Conservation (phyloP, 35 echinoderm and acorn worm species). For the Patiria miniata region DNA sequence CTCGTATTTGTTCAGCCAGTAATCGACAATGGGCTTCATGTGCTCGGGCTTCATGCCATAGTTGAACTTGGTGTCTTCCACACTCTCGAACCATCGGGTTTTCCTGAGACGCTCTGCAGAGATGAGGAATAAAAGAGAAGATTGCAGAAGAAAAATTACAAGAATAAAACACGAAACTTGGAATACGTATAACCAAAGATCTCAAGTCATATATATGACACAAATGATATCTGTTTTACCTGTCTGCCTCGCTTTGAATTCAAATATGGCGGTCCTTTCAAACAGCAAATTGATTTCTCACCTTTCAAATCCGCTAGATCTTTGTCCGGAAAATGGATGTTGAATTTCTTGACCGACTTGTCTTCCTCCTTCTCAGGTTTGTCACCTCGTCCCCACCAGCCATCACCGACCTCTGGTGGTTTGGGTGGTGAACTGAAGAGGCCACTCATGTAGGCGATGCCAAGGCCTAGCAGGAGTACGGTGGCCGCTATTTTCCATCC, state of each 20-base stretch:
- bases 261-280: too few relatives aligned
- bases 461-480: constrained; percentile 9
- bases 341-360: constrained; percentile 58
- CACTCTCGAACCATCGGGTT: constrained; percentile 69
- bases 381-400: constrained; percentile 66
- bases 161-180: too few relatives aligned
- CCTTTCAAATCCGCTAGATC: constrained; percentile 56
- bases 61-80: constrained; percentile 66
- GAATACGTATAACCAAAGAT: too few relatives aligned
- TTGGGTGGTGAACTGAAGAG: not conserved
- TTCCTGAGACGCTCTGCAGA: constrained; percentile 35
- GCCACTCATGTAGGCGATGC: constrained; percentile 14
- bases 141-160: too few relatives aligned
- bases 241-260: too few relatives aligned
- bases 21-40: constrained; percentile 70
- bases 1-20: constrained; percentile 84
- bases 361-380: constrained; percentile 27
- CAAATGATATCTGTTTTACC: too few relatives aligned
- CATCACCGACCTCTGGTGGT: constrained; percentile 54
- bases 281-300: too few relatives aligned
- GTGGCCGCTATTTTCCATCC: constrained; percentile 44
- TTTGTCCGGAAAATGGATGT: constrained; percentile 44
- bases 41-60: constrained; percentile 75
- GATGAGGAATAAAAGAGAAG: not conserved
- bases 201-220: too few relatives aligned